Conservation (phyloP, 2,113 vertebrate genomes). For the Sander vitreus region DNA sequence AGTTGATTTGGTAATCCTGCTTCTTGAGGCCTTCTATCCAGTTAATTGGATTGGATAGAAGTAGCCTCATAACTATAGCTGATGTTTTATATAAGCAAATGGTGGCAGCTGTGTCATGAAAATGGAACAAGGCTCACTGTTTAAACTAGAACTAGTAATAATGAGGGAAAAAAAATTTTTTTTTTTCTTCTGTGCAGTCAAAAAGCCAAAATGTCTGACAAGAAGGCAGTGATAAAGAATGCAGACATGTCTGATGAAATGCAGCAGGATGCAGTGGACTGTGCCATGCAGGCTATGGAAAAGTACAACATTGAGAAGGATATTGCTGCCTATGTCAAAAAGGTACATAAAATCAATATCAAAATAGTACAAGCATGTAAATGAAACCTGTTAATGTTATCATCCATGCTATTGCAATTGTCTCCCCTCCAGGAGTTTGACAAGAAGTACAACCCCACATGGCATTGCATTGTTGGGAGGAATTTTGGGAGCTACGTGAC, state of each 20-base stretch:
- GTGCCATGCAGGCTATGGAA: conserved; percentile 98
- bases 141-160: background rate
- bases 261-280: conserved; percentile 99
- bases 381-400: background rate
- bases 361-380: background rate
- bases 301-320: conserved; percentile 99
- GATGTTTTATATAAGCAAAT: background rate
- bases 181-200: conserved; percentile 7
- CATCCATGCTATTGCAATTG: background rate
- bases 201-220: conserved; percentile 92
- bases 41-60: background rate
- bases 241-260: conserved; percentile 99
- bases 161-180: background rate
- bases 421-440: conserved; percentile 92
- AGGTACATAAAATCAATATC: conserved; percentile 82
- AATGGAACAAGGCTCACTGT: background rate
- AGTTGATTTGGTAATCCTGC: background rate
- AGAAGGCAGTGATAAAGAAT: conserved; percentile 99
- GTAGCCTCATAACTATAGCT: background rate
- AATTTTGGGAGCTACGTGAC: conserved; percentile 99
- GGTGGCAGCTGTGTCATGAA: no score
- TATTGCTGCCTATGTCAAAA: conserved; percentile 98
- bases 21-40: background rate
- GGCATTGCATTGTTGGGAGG: conserved; percentile 99
- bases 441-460: conserved; percentile 99